Conservation (phyloP, 2,797 vertebrate genomes). For the Acanthiza pusilla region DNA sequence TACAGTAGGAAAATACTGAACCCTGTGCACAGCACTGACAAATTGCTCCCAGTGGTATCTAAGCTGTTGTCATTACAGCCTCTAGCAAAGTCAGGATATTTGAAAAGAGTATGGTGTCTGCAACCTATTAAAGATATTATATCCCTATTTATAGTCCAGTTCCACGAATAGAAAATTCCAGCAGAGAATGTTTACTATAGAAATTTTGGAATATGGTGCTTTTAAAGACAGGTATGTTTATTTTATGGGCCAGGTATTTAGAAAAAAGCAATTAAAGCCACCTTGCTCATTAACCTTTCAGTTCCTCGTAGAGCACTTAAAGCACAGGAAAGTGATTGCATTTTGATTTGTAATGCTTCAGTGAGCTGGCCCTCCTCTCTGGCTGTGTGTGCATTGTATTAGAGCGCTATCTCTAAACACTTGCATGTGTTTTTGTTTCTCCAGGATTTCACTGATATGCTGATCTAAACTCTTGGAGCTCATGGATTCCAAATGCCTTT, state of each 20-base stretch:
- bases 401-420: not conserved
- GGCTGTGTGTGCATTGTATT: not conserved
- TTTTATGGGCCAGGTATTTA: slow-evolving; percentile 49
- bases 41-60: slow-evolving; percentile 75
- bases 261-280: slow-evolving; percentile 4
- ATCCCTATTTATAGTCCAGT: slow-evolving; percentile 46
- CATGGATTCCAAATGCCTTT: not conserved
- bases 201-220: slow-evolving; percentile 21
- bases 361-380: not conserved
- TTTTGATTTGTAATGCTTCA: slow-evolving; percentile 45
- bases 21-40: slow-evolving; percentile 53
- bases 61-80: slow-evolving; percentile 60
- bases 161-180: slow-evolving; percentile 38
- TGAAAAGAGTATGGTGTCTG: slow-evolving; percentile 57
- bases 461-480: not conserved
- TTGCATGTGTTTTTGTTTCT: slow-evolving; percentile 19
- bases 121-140: slow-evolving; percentile 60
- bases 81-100: slow-evolving; percentile 53
- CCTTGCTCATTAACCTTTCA: slow-evolving; percentile 49
- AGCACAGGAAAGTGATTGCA: slow-evolving; percentile 5
- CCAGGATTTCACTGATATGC: not conserved
- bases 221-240: slow-evolving; percentile 35
- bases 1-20: slow-evolving; percentile 62
- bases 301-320: not conserved
- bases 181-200: slow-evolving; percentile 1